Base-by-base conservation (phyloP, 1,140 invertebrate species). In the Tetragonula clypearis region DNA sequence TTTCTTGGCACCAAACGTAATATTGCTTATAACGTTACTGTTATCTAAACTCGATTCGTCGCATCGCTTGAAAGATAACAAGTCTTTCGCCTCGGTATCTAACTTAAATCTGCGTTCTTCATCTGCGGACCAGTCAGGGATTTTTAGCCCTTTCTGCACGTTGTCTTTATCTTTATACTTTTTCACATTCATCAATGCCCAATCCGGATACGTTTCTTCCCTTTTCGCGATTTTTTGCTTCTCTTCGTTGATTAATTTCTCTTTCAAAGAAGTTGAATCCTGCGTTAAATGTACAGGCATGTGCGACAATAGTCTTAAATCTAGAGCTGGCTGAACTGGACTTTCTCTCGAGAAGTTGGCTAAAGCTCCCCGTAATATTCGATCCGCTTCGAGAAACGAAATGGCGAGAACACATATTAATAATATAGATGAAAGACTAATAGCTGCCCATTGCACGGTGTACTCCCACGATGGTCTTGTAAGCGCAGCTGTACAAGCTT, bases 401-500 rank as follows among this genome's bases (percentile, higher is more conserved):
- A 97, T 96, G 0, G 97, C 95, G 5, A 97, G 89, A 21, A 98
- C 96, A 76, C 97, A 96, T 56, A 97, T 91, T 19, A 98, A 94
- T 82, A 98, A 94, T 26, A 96, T 94, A 12, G 96, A 90, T 84
- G 97, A 96, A n/a, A 97, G 93, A 68, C 95, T 94, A 0, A 97
- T 93, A 0, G 97, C 95, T 11, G 95, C 94, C 92, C 97, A 97
- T 89, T 98, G 97, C 21, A 99, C 92, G 56, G 96, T 94, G 0
- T 95, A 93, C 93, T 99, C 98, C 98, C 98, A 98, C 1, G 94
- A 93, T 0, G 98, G 98, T 73, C 98, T 96, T 0, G 96, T 96
- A 49, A 98, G 92, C 12, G 96, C 95, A n/a, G 95, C 93, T 1
- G 96, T 95, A 94, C 98, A 99, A 49, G 96, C 94, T 23, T 96